Evolutionary conservation across 2,113 vertebrate species (phyloP).

Genomic region (Pandion haliaetus): DNA sequence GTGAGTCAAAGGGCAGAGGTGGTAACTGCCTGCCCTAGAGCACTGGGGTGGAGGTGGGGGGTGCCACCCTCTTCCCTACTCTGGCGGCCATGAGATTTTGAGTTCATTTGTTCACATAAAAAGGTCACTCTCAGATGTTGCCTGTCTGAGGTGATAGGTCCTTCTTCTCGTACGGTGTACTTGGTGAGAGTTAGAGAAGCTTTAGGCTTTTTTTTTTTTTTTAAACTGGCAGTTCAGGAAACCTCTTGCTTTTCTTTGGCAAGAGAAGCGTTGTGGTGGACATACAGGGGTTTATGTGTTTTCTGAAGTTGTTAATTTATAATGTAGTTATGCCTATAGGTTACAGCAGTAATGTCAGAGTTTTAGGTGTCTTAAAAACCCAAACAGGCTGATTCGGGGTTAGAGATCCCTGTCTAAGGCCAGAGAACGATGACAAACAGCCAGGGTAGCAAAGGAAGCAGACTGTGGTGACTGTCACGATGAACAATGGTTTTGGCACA

Average conservation of each 20-base stretch:
- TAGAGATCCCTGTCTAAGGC: not conserved
- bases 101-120: not conserved
- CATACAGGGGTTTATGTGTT: not conserved
- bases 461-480: slow-evolving; percentile 29
- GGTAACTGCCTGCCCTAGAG: not conserved
- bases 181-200: not conserved
- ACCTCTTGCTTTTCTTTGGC: not conserved
- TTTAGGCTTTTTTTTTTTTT: not conserved
- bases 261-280: not conserved
- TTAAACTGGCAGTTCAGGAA: not conserved
- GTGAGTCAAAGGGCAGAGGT: not conserved
- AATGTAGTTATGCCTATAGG: accelerated
- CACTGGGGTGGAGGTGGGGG: not conserved
- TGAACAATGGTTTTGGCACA: slow-evolving; percentile 56
- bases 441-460: slow-evolving; percentile 15
- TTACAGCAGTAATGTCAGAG: not conserved
- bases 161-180: not conserved
- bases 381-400: not conserved
- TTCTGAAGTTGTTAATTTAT: not conserved
- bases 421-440: not conserved
- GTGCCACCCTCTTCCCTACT: not conserved
- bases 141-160: not conserved
- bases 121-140: not conserved
- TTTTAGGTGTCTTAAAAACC: not conserved
- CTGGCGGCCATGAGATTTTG: not conserved